Evolutionary conservation across 2,113 vertebrate species (phyloP).

Genomic region (Silurus glanis): DNA sequence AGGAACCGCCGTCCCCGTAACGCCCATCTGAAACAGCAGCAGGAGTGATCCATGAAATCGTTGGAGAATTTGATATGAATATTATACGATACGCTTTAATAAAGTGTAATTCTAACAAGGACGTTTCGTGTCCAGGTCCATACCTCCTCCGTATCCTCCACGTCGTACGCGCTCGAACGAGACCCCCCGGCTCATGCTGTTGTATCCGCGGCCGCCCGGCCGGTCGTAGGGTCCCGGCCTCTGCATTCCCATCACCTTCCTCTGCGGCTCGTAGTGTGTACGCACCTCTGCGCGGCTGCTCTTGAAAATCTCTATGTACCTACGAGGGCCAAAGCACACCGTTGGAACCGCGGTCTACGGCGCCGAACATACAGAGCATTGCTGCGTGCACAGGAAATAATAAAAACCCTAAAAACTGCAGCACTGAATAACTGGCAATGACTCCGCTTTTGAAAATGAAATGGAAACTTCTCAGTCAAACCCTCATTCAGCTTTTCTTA

Average conservation of each 20-base stretch:
- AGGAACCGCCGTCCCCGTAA: constrained; percentile 86
- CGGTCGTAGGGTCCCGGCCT: constrained; percentile 95
- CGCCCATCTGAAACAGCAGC: constrained; percentile 76
- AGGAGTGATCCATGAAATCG: neutral
- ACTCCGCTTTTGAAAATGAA: constrained; percentile 46
- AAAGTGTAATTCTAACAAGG: neutral
- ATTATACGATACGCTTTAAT: neutral
- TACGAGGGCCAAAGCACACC: constrained; percentile 70
- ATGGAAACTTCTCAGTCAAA: constrained; percentile 55
- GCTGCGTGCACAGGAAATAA: constrained; percentile 43
- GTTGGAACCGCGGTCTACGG: constrained; percentile 58
- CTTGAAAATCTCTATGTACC: constrained; percentile 99
- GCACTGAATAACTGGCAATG: constrained; percentile 44
- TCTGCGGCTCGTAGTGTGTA: constrained; percentile 94
- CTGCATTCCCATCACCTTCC: constrained; percentile 96
- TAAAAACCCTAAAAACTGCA: constrained; percentile 39
- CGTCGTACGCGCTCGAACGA: constrained; percentile 94
- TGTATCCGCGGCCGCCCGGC: constrained; percentile 92
- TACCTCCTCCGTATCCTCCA: constrained; percentile 93
- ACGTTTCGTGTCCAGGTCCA: constrained; percentile 10
- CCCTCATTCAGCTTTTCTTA: constrained; percentile 68
- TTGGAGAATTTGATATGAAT: neutral
- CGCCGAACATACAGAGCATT: neutral
- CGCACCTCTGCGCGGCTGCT: constrained; percentile 97
- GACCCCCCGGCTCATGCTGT: constrained; percentile 85